A percentile compares a stretch with the other conserved stretches of the same genome.
These are phyloP conservation scores for Phaedon cochleariae DNA, from an alignment of 2,888 invertebrate genomes.

Conservation along the genomic window DNA sequence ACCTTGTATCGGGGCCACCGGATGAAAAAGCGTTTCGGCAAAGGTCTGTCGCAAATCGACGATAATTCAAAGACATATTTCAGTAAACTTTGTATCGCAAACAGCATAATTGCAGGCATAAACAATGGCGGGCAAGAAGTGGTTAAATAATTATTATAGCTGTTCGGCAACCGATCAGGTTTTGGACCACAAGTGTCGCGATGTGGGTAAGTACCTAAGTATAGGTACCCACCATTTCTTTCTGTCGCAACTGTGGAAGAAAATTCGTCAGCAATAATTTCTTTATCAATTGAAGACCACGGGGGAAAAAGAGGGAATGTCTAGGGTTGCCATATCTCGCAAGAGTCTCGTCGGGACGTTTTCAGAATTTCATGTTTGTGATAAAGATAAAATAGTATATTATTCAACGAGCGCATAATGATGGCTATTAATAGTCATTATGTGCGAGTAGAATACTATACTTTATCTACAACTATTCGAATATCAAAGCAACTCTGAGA, in stretches of 20 bases:
- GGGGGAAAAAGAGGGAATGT: too few relatives aligned
- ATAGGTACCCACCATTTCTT: neutral
- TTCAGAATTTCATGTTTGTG: too few relatives aligned
- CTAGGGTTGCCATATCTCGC: too few relatives aligned
- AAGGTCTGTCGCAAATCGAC: constrained; percentile 16
- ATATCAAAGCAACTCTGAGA: too few relatives aligned
- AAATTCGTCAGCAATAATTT: constrained; percentile 19
- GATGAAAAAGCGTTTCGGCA: constrained; percentile 19
- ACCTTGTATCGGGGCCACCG: neutral
- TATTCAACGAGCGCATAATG: too few relatives aligned
- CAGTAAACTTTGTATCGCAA: constrained; percentile 25
- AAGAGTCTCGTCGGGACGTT: too few relatives aligned
- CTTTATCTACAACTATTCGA: too few relatives aligned
- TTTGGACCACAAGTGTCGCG: constrained; percentile 47
- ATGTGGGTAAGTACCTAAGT: too few relatives aligned
- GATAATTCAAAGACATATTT: constrained; percentile 27
- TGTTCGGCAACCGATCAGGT: constrained; percentile 43
- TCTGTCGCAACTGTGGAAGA: neutral
- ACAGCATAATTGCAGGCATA: constrained; percentile 44
- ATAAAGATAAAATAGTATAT: too few relatives aligned
- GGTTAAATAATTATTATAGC: constrained; percentile 47
- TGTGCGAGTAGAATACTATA: too few relatives aligned
- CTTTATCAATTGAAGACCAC: constrained; percentile 28
- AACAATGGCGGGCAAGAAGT: constrained; percentile 48
- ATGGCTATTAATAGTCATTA: too few relatives aligned